A percentile compares a stretch with the other conserved stretches of the same genome.
Conservation (phyloP, 1,140 invertebrate species). For the Drosophila eugracilis region DNA sequence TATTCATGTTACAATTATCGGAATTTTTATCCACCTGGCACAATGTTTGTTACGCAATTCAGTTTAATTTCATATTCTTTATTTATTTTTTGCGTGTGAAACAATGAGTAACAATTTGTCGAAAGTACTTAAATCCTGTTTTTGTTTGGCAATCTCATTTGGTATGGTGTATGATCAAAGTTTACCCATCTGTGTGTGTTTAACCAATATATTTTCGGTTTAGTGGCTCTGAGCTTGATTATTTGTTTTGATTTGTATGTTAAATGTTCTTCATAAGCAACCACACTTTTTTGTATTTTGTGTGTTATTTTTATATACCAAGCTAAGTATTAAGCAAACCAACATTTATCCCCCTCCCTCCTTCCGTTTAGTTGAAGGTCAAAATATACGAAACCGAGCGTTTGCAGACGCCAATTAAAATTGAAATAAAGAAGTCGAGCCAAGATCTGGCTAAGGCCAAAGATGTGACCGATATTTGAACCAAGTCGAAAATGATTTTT, state of each 20-base stretch:
- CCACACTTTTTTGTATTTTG: constrained; percentile 37
- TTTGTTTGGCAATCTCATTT: constrained; percentile 20
- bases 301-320: constrained; percentile 33
- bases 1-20: constrained; percentile 23
- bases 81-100: constrained; percentile 15
- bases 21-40: constrained; percentile 31
- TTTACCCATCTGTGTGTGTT: constrained; percentile 35
- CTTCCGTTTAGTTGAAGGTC: constrained; percentile 72
- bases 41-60: constrained; percentile 14
- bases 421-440: constrained; percentile 48
- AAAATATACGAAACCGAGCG: constrained; percentile 75
- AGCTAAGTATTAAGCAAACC: constrained; percentile 50
- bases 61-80: constrained; percentile 12
- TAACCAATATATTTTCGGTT: constrained; percentile 47
- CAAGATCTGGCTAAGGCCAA: constrained; percentile 16
- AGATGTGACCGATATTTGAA: constrained; percentile 20
- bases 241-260: constrained; percentile 74
- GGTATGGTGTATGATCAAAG: constrained; percentile 16
- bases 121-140: constrained; percentile 16
- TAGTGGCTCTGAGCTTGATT: constrained; percentile 61
- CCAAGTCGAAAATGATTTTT: constrained; percentile 20
- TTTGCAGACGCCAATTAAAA: constrained; percentile 67
- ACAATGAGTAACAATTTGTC: constrained; percentile 8
- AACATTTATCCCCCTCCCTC: constrained; percentile 56
- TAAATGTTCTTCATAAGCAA: constrained; percentile 36